These are phyloP conservation scores for Drosophila quadrilineata DNA, from an alignment of 1,140 invertebrate species.

Conservation along the genomic window DNA sequence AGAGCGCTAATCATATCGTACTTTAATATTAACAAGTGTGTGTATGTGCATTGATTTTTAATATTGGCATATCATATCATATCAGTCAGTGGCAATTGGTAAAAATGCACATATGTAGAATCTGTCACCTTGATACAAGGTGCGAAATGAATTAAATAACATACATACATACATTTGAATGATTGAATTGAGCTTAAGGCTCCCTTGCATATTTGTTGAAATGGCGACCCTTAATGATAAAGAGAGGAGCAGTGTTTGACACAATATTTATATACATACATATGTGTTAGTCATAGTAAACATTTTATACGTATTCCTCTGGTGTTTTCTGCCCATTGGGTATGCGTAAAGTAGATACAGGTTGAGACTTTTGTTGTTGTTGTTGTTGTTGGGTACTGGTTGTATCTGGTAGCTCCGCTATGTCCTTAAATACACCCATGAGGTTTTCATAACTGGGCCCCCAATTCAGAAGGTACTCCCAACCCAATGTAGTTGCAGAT, in stretches of 20 bases:
- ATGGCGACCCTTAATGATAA: slow-evolving; percentile 58
- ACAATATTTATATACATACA: slow-evolving; percentile 34
- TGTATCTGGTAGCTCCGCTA: slow-evolving; percentile 94
- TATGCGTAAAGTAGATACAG: slow-evolving; percentile 84
- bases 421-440: slow-evolving; percentile 97
- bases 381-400: slow-evolving; percentile 82
- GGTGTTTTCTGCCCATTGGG: slow-evolving; percentile 88
- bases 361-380: slow-evolving; percentile 37
- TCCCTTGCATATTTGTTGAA: slow-evolving; percentile 54
- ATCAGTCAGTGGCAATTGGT: slow-evolving; percentile 51
- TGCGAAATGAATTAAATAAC: slow-evolving; percentile 36
- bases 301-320: slow-evolving; percentile 88
- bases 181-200: background rate
- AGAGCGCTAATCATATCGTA: slow-evolving; percentile 7
- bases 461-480: slow-evolving; percentile 97
- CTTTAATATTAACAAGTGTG: slow-evolving; percentile 1
- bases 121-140: slow-evolving; percentile 80
- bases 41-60: background rate
- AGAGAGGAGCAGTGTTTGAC: slow-evolving; percentile 1
- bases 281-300: background rate
- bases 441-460: slow-evolving; percentile 97
- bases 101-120: slow-evolving; percentile 63
- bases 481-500: slow-evolving; percentile 87
- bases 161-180: slow-evolving; percentile 23
- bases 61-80: slow-evolving; percentile 21